Base-by-base conservation (phyloP, 2,888 invertebrate genomes). In the Eucera pruinosa region DNA sequence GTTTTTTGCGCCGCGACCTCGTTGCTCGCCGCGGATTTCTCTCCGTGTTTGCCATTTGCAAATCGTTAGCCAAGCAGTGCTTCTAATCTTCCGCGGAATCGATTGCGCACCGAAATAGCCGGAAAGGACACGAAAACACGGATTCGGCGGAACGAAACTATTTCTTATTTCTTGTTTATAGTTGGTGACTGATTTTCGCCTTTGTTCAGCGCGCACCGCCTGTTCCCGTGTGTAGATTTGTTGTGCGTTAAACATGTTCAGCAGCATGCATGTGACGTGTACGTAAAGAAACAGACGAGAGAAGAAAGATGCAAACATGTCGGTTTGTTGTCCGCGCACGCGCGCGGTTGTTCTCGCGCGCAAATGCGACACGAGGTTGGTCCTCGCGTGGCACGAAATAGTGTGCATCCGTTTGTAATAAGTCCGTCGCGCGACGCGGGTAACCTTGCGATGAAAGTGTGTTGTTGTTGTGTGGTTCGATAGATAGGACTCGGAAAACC, bases 291-390 rank as follows among this genome's bases (percentile, higher is more conserved):
- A 43, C 50, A 15, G 18, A 9, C n/a, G 41, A 20, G 41, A 13
- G 39, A 45, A n/a, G 27, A 20, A 45, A 30, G 52, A 65, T 54
- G 52, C 52, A 39, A 54, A 54, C 18, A 9, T 39, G 39, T 25
- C 55, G 27, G 9, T n/a, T 15, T 58, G 20, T 18, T 30, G 54
- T 52, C 60, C 79, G 72, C 78, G 69, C 79, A 68, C 78, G 69
- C 78, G 65, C 70, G 57, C 20, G 47, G n/a, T 27, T 13, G 11
- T 39, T 67, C 43, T 65, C 68, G 50, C 71, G 68, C 72, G 72
- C 66, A 78, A 67, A 68, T 71, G 57, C 52, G 39, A 62, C 68
- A 48, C 47, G 58, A 77, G 64, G 64, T 54, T 58, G 11, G 25
- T 18, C 41, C 33, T 33, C 66, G 67, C 50, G 39, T 61, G 61